Conservation (phyloP, 1,140 invertebrate species). For the Goniozus legneri region DNA sequence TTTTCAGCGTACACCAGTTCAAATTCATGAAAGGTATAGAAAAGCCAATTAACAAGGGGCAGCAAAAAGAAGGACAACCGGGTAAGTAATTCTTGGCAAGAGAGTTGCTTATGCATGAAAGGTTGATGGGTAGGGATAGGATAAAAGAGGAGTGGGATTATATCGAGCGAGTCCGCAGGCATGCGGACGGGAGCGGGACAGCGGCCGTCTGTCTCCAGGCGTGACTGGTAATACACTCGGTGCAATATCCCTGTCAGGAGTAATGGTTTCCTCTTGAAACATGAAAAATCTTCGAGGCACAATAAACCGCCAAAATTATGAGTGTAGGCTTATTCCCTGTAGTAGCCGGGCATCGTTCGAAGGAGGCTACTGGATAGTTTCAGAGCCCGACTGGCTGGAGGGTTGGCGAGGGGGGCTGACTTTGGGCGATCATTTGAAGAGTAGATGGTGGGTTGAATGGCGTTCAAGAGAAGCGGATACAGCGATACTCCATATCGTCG, state of each 20-base stretch:
- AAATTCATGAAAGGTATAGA: too few relatives aligned
- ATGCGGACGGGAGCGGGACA: slow-evolving; percentile 24
- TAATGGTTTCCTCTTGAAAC: slow-evolving; percentile 42
- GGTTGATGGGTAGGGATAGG: not conserved
- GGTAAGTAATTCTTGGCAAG: slow-evolving; percentile 40
- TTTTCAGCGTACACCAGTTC: too few relatives aligned
- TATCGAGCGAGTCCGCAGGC: slow-evolving; percentile 15
- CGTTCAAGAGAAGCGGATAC: too few relatives aligned
- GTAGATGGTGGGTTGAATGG: too few relatives aligned
- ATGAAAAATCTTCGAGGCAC: slow-evolving; percentile 39
- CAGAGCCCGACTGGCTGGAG: too few relatives aligned
- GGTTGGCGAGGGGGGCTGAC: not conserved
- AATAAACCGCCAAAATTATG: slow-evolving; percentile 47
- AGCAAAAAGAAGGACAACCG: too few relatives aligned
- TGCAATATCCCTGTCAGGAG: slow-evolving; percentile 43
- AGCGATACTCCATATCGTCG: too few relatives aligned
- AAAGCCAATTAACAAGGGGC: too few relatives aligned
- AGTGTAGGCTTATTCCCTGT: slow-evolving; percentile 30
- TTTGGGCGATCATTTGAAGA: not conserved
- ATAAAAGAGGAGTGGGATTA: too few relatives aligned
- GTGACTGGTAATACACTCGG: slow-evolving; percentile 41
- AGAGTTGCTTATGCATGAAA: slow-evolving; percentile 24
- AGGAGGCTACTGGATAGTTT: slow-evolving; percentile 12
- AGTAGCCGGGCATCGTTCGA: slow-evolving; percentile 11
- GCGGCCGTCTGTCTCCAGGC: slow-evolving; percentile 38